Conservation (phyloP, 2,888 invertebrate genomes). For the Epirrita christyi region DNA sequence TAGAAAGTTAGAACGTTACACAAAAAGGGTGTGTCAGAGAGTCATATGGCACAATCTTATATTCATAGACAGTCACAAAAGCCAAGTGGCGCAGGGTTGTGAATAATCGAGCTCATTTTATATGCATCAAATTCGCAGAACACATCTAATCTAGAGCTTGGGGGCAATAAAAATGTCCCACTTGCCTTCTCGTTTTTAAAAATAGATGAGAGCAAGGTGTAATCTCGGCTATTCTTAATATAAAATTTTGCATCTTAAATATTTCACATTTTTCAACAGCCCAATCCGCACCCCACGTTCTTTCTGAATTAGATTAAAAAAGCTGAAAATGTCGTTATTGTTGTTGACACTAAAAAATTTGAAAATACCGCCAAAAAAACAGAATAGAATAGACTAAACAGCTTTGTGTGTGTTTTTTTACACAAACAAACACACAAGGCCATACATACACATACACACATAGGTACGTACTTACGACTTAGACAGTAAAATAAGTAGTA, state of each 20-base stretch:
- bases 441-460: too few relatives aligned
- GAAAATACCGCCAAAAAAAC: too few relatives aligned
- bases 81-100: conserved; percentile 68
- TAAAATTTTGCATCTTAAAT: conserved; percentile 79
- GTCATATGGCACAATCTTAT: conserved; percentile 53
- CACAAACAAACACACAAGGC: background rate
- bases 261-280: conserved; percentile 75
- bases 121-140: conserved; percentile 84
- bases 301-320: conserved; percentile 50
- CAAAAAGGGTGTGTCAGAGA: too few relatives aligned
- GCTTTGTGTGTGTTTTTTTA: too few relatives aligned
- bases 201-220: conserved; percentile 81
- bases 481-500: too few relatives aligned
- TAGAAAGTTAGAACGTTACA: too few relatives aligned
- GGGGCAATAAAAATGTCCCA: conserved; percentile 82
- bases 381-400: background rate
- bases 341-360: conserved; percentile 37
- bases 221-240: conserved; percentile 81
- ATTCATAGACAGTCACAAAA: conserved; percentile 67
- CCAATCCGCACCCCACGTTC: conserved; percentile 55
- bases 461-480: too few relatives aligned
- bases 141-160: conserved; percentile 81
- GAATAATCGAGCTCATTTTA: conserved; percentile 82
- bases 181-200: conserved; percentile 74
- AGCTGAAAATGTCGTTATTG: conserved; percentile 50